These are phyloP conservation scores for Gobionotothen gibberifrons DNA, from an alignment of 2,797 vertebrate genomes.

Conservation along the genomic window DNA sequence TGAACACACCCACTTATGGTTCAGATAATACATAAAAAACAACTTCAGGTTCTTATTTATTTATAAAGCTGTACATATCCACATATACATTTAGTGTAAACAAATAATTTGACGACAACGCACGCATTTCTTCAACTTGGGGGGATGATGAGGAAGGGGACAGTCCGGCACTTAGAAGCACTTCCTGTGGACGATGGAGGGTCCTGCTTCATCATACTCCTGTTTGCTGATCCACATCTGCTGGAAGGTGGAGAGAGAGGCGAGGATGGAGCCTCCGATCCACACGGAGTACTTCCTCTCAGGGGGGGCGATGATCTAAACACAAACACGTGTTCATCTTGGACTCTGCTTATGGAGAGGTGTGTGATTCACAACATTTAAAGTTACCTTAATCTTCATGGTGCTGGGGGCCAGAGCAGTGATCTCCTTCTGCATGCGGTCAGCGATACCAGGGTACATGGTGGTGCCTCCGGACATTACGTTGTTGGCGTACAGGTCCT, in stretches of 20 bases:
- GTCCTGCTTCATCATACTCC: slow-evolving; percentile 94
- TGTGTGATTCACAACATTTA: not conserved
- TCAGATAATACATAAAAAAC: not conserved
- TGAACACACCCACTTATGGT: not conserved
- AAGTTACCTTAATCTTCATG: slow-evolving; percentile 93
- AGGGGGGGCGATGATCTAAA: slow-evolving; percentile 94
- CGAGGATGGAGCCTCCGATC: slow-evolving; percentile 97
- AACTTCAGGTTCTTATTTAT: slow-evolving; percentile 82
- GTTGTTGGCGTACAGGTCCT: slow-evolving; percentile 95
- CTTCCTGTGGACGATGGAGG: slow-evolving; percentile 91
- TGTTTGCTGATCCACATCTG: slow-evolving; percentile 99
- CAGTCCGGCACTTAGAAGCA: slow-evolving; percentile 81
- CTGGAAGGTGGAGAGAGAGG: slow-evolving; percentile 99
- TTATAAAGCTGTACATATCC: slow-evolving; percentile 92
- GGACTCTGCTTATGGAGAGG: no score
- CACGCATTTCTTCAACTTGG: slow-evolving; percentile 59
- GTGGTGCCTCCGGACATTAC: slow-evolving; percentile 94
- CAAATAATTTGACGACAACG: slow-evolving; percentile 85
- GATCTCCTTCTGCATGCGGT: slow-evolving; percentile 97
- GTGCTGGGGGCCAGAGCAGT: slow-evolving; percentile 94
- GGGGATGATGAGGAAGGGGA: not conserved
- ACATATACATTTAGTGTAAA: slow-evolving; percentile 92
- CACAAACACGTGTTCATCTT: slow-evolving; percentile 44
- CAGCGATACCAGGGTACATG: slow-evolving; percentile 96
- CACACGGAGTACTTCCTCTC: slow-evolving; percentile 97